Evolutionary conservation across 2,797 vertebrate genomes (phyloP).

Genomic region (Phoebastria nigripes): DNA sequence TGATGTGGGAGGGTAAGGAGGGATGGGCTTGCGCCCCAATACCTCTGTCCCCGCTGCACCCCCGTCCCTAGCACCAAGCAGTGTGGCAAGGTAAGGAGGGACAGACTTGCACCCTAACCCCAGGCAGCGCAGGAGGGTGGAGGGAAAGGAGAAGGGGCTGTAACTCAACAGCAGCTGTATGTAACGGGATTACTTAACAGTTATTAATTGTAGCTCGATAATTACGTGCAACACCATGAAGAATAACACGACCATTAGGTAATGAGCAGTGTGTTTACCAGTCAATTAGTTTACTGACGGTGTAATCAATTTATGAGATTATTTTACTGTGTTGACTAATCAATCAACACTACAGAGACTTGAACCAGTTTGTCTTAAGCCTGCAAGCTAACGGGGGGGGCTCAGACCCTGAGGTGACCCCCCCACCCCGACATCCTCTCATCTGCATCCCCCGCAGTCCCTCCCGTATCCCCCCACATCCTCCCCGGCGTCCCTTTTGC

Average conservation of each 20-base stretch:
- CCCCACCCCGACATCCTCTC: no score
- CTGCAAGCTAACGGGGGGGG: accelerated
- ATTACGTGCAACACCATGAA: not conserved
- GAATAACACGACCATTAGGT: not conserved
- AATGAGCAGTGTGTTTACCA: accelerated
- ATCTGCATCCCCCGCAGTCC: not conserved
- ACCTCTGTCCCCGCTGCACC: not conserved
- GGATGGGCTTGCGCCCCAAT: not conserved
- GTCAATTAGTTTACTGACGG: not conserved
- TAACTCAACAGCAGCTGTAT: not conserved
- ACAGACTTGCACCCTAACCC: not conserved
- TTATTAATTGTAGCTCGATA: not conserved
- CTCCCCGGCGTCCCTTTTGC: no score
- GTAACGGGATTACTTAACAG: not conserved
- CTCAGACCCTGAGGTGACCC: not conserved
- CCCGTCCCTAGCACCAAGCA: no score
- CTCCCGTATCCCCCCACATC: not conserved
- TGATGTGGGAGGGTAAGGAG: no score
- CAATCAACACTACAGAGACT: not conserved
- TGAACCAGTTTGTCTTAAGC: not conserved
- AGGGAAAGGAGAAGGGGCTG: no score
- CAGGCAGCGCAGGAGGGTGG: not conserved
- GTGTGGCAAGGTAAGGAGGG: not conserved
- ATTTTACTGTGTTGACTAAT: not conserved
- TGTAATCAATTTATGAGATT: not conserved